Percentiles rank a stretch among this genome's conserved stretches.
Evolutionary conservation across 1,140 invertebrate species (phyloP).

Genomic region (Portunus trituberculatus): DNA sequence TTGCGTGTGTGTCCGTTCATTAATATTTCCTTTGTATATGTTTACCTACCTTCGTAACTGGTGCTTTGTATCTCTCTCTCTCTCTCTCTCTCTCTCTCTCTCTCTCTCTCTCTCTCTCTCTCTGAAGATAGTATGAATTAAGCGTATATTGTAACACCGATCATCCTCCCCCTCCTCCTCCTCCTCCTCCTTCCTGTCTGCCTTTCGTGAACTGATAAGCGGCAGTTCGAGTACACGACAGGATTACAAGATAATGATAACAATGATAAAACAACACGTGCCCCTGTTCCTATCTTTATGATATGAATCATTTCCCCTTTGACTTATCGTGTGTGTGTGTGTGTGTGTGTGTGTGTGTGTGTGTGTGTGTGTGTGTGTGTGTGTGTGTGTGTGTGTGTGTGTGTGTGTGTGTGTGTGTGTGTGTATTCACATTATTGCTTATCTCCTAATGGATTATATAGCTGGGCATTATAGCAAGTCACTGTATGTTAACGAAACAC

Average conservation of each 20-base stretch:
- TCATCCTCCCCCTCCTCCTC: background rate
- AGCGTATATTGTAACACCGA: no score
- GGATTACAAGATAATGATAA: no score
- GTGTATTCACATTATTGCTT: background rate
- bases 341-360: slow-evolving; percentile 41
- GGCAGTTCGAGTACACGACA: no score
- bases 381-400: slow-evolving; percentile 54
- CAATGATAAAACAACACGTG: no score
- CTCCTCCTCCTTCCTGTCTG: background rate
- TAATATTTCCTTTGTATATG: no score
- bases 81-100: background rate
- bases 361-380: slow-evolving; percentile 45
- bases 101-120: background rate
- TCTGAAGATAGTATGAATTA: background rate
- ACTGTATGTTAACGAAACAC: no score
- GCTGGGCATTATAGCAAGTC: no score
- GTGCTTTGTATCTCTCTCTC: background rate
- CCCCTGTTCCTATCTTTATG: no score
- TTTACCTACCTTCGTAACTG: background rate
- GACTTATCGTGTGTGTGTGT: background rate
- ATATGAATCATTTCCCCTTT: no score
- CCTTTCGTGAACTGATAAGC: no score
- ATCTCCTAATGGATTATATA: background rate
- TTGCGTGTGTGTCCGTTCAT: no score
- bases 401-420: background rate